phyloP scores from a whole-genome alignment of 1,140 invertebrate genomes.

The Plutomurus gul region DNA sequence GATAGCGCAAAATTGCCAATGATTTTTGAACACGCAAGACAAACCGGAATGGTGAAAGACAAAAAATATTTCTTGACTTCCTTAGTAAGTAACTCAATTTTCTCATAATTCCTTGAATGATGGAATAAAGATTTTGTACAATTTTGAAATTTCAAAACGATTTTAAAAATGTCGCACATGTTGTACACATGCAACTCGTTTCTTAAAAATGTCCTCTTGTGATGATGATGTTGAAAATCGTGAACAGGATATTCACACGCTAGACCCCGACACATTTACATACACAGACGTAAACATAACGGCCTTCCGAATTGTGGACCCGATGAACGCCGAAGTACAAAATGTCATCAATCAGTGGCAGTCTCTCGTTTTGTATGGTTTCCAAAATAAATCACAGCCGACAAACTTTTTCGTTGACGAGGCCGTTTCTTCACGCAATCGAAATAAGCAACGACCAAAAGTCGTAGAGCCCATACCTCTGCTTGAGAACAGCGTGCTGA shows the following conservation, averaged over 20 bases:
- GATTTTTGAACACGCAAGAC: constrained; percentile 58
- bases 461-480: constrained; percentile 26
- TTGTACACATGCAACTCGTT: neutral
- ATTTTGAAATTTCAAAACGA: no score
- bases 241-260: constrained; percentile 65
- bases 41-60: constrained; percentile 59
- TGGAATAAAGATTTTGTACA: neutral
- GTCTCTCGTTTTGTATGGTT: constrained; percentile 41
- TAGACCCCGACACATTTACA: constrained; percentile 69
- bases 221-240: neutral
- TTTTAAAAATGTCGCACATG: neutral
- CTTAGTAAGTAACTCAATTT: constrained; percentile 54
- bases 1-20: constrained; percentile 55
- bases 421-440: neutral
- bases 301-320: constrained; percentile 66
- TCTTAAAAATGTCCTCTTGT: neutral
- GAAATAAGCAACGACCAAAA: constrained; percentile 1
- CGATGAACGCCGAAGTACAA: constrained; percentile 56
- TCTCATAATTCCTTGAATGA: neutral
- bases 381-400: constrained; percentile 33
- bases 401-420: constrained; percentile 36
- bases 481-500: constrained; percentile 39
- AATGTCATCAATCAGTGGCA: constrained; percentile 56
- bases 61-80: constrained; percentile 59
- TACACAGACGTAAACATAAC: constrained; percentile 72